A percentile compares a stretch with the other conserved stretches of the same genome.
These are phyloP conservation scores for Coelopa frigida DNA, from an alignment of 1,140 invertebrate species.

Conservation along the genomic window DNA sequence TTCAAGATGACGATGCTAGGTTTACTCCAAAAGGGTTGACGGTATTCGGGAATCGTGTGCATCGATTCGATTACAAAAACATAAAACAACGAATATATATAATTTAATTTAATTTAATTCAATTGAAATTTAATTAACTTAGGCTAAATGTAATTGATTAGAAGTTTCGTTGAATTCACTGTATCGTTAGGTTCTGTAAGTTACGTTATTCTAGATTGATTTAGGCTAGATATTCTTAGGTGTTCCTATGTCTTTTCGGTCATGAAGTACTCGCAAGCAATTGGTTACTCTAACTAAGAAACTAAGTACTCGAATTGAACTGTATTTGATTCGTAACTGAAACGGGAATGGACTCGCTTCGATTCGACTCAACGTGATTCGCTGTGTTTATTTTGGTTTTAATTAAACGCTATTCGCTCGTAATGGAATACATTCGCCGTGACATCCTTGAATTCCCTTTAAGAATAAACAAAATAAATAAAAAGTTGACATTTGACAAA, in stretches of 20 bases:
- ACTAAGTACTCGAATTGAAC: conserved; percentile 1
- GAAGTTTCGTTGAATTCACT: background rate
- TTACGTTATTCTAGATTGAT: background rate
- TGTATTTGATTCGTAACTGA: background rate
- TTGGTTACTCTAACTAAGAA: no score
- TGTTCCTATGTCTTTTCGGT: conserved; percentile 43
- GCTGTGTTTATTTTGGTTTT: conserved; percentile 6
- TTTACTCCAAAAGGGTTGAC: no score
- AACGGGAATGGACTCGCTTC: conserved; percentile 6
- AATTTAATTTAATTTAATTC: background rate
- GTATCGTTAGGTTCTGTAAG: background rate
- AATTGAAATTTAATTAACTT: background rate
- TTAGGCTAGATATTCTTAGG: conserved; percentile 41
- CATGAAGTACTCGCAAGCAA: background rate
- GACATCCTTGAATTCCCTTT: conserved; percentile 48
- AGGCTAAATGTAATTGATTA: conserved; percentile 2
- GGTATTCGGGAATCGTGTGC: no score
- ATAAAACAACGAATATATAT: no score
- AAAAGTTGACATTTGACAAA: background rate
- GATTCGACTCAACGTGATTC: conserved; percentile 4
- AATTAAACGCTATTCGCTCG: conserved; percentile 47
- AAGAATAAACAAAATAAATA: conserved; percentile 29
- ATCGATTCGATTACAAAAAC: no score
- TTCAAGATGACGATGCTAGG: no score
- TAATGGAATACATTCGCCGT: conserved; percentile 52